Conservation (phyloP, 2,888 invertebrate genomes). For the Gastracanthus pulcherrimus region DNA sequence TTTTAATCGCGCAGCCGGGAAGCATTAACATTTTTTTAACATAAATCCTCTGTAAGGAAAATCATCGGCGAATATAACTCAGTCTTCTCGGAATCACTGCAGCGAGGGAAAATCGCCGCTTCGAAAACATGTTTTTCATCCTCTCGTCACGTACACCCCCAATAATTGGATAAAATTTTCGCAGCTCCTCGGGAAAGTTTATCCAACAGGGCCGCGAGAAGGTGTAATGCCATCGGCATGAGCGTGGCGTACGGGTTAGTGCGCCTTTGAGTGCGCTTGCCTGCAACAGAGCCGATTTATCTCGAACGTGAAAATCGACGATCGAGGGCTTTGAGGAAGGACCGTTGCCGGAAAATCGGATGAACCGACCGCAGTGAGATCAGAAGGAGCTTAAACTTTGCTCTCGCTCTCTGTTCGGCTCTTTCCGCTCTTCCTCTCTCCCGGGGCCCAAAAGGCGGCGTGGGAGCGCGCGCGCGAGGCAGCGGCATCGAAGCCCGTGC, state of each 20-base stretch:
- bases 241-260: too few relatives aligned
- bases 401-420: neutral
- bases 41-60: too few relatives aligned
- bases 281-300: constrained; percentile 50
- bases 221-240: constrained; percentile 1
- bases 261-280: constrained; percentile 1
- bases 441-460: constrained; percentile 20
- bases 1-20: neutral
- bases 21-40: too few relatives aligned
- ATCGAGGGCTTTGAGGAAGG: constrained; percentile 46
- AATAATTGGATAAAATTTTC: neutral
- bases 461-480: neutral
- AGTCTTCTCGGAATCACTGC: too few relatives aligned
- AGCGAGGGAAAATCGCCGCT: neutral
- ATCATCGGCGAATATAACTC: too few relatives aligned
- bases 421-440: neutral
- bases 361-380: constrained; percentile 53
- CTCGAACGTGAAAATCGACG: constrained; percentile 56
- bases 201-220: neutral
- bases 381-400: constrained; percentile 55
- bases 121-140: neutral
- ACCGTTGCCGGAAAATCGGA: constrained; percentile 57
- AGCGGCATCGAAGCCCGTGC: constrained; percentile 7
- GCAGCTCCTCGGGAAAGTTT: neutral
- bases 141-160: too few relatives aligned